A percentile compares a stretch with the other conserved stretches of the same genome.
phyloP scores from a whole-genome alignment of 35 echinoderm and acorn worm species.

The Anneissia japonica region DNA sequence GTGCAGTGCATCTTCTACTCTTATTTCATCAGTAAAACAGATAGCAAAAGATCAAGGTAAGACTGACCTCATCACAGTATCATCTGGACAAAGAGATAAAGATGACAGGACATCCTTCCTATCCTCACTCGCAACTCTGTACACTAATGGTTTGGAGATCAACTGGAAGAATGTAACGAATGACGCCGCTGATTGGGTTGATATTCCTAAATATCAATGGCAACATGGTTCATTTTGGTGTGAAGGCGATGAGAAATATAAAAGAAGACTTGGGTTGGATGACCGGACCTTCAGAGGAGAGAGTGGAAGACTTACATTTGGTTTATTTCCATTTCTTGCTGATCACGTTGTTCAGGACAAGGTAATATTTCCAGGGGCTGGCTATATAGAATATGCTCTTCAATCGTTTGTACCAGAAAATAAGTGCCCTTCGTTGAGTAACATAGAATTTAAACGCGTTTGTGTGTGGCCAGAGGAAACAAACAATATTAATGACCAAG shows the following conservation, averaged over 20 bases:
- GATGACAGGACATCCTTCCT: conserved; percentile 52
- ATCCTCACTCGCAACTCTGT: conserved; percentile 42
- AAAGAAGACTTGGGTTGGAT: conserved; percentile 68
- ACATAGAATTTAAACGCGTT: conserved; percentile 29
- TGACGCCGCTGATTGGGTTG: conserved; percentile 29
- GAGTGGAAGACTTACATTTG: conserved; percentile 53
- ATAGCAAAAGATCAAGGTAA: conserved; percentile 52
- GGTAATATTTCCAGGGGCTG: conserved; percentile 59
- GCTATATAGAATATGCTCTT: conserved; percentile 48
- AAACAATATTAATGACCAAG: conserved; percentile 30
- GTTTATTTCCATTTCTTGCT: conserved; percentile 59
- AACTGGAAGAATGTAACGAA: conserved; percentile 72
- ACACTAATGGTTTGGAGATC: conserved; percentile 42
- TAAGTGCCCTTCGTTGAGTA: conserved; percentile 27
- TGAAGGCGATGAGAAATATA: conserved; percentile 64
- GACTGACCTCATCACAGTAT: conserved; percentile 30
- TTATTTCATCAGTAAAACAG: conserved; percentile 62
- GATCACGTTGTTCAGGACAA: conserved; percentile 46
- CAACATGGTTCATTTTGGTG: conserved; percentile 57
- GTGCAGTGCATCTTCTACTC: conserved; percentile 58
- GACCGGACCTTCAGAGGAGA: conserved; percentile 80
- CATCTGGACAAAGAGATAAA: conserved; percentile 50
- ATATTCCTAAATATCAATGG: conserved; percentile 79
- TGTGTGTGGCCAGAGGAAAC: conserved; percentile 60
- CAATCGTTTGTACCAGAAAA: conserved; percentile 23